Conservation (phyloP, 1,140 invertebrate genomes). For the Wiebesia pumilae region DNA sequence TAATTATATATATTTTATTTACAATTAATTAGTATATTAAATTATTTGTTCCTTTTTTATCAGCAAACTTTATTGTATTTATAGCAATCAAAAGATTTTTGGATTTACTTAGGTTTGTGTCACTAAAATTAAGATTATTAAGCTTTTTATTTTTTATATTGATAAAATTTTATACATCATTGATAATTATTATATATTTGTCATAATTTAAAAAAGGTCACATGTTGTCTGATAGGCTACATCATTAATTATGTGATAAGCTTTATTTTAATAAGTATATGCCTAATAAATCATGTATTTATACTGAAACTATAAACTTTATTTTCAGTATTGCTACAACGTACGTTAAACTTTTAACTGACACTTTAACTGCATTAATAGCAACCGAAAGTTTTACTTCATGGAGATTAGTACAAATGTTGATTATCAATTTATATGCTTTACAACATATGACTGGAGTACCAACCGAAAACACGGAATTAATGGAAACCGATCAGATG, state of each 20-base stretch:
- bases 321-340: conserved; percentile 70
- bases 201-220: no score
- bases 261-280: conserved; percentile 25
- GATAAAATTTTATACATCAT: neutral
- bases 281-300: neutral
- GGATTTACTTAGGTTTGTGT: no score
- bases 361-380: conserved; percentile 83
- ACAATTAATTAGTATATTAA: no score
- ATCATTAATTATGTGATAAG: conserved; percentile 6
- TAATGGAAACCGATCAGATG: conserved; percentile 70
- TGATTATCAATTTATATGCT: conserved; percentile 84
- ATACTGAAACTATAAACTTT: neutral
- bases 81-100: no score
- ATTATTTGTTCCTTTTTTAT: no score
- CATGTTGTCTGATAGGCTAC: neutral
- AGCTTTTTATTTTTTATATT: conserved; percentile 5
- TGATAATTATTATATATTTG: neutral
- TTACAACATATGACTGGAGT: conserved; percentile 78
- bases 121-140: neutral
- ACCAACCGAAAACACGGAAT: conserved; percentile 59
- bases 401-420: conserved; percentile 85
- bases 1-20: no score
- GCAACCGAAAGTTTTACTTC: conserved; percentile 86
- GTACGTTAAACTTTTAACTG: conserved; percentile 79
- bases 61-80: no score